Evolutionary conservation across 2,797 vertebrate genomes (phyloP).

Genomic region (Neostethus bicornis): DNA sequence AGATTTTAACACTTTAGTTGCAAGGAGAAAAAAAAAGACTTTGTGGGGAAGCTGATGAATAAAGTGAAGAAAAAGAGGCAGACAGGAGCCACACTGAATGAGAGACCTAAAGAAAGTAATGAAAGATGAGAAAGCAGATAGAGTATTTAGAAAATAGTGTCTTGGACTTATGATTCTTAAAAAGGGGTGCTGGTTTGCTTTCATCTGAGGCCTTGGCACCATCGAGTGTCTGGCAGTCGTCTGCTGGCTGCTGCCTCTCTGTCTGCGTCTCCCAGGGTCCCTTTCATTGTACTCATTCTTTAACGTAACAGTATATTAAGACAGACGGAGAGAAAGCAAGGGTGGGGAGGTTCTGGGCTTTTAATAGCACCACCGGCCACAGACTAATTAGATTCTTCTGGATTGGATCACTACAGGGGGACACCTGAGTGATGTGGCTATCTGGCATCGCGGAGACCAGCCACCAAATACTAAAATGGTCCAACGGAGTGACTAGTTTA

Average conservation of each 20-base stretch:
- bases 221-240: slow-evolving; percentile 35
- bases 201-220: slow-evolving; percentile 50
- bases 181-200: slow-evolving; percentile 41
- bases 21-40: too few relatives aligned
- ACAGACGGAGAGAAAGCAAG: slow-evolving; percentile 5
- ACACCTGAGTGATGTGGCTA: slow-evolving; percentile 48
- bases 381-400: slow-evolving; percentile 52
- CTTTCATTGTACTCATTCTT: slow-evolving; percentile 53
- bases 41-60: not conserved
- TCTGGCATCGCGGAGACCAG: slow-evolving; percentile 12
- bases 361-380: slow-evolving; percentile 21
- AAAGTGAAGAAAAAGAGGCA: not conserved
- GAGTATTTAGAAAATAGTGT: slow-evolving; percentile 16
- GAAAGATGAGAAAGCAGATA: not conserved
- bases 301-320: slow-evolving; percentile 43
- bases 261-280: slow-evolving; percentile 58
- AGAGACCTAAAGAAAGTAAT: not conserved
- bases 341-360: slow-evolving; percentile 1
- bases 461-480: not conserved
- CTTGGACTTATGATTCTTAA: slow-evolving; percentile 34
- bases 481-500: slow-evolving; percentile 11
- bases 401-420: slow-evolving; percentile 29
- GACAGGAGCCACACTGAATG: not conserved
- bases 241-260: slow-evolving; percentile 53
- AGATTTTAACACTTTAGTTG: too few relatives aligned